Conservation (phyloP, 2,113 vertebrate species). For the Catharus minimus region DNA sequence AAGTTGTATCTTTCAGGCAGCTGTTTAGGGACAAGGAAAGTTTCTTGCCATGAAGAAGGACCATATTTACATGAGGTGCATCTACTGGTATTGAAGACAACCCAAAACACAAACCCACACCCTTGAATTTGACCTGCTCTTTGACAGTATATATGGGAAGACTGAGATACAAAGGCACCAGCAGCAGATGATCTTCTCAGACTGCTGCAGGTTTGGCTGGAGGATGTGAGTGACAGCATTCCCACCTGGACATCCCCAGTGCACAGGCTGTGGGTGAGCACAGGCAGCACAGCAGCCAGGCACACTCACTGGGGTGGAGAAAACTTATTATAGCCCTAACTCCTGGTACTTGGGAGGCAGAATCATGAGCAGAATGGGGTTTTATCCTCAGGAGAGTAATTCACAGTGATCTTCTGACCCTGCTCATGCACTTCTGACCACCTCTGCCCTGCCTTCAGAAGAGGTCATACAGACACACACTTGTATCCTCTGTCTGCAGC, state of each 20-base stretch:
- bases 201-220: neutral
- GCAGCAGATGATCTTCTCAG: neutral
- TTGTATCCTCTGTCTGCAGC: neutral
- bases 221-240: neutral
- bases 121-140: neutral
- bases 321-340: neutral
- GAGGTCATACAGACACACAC: neutral
- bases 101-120: neutral
- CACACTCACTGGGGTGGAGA: neutral
- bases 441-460: neutral
- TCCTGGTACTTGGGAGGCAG: neutral
- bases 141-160: neutral
- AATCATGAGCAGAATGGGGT: neutral
- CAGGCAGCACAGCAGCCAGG: neutral
- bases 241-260: neutral
- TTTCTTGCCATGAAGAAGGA: neutral
- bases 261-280: neutral
- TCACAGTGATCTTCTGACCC: neutral
- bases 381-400: neutral
- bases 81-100: neutral
- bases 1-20: neutral
- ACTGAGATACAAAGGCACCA: neutral
- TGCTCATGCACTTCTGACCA: neutral
- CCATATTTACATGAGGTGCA: fast-evolving
- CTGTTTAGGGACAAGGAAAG: neutral